Evolutionary conservation across 2,797 vertebrate genomes (phyloP).

Genomic region (Sardinella longiceps): DNA sequence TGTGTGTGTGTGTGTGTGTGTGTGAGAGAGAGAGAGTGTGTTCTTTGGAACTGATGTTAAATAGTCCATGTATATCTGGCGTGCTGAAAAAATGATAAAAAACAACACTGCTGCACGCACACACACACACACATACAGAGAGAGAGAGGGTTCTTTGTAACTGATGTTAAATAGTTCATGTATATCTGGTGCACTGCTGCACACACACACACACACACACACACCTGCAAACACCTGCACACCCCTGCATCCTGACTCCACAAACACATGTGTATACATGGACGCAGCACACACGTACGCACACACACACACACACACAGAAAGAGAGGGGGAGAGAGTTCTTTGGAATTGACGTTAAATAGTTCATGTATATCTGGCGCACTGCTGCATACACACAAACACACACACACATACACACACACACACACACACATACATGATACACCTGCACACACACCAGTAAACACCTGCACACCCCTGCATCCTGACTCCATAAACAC

Average conservation of each 20-base stretch:
- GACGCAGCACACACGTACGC: not conserved
- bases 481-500: not conserved
- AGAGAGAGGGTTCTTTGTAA: too few species aligned
- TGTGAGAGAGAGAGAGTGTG: too few species aligned
- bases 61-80: not conserved
- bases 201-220: too few species aligned
- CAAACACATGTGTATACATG: not conserved
- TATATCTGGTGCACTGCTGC: not conserved
- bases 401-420: conserved; percentile 5
- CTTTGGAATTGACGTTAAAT: not conserved
- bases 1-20: too few species aligned
- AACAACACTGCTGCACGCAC: not conserved
- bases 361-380: not conserved
- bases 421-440: too few species aligned
- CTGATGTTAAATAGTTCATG: not conserved
- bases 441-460: too few species aligned
- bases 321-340: too few species aligned
- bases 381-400: too few species aligned
- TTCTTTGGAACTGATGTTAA: not conserved
- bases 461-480: too few species aligned
- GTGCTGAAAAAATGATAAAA: too few species aligned
- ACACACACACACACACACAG: not conserved
- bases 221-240: too few species aligned
- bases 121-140: too few species aligned
- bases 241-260: not conserved